phyloP scores from a whole-genome alignment of 2,888 invertebrate genomes.

The Ypsolopha sequella region DNA sequence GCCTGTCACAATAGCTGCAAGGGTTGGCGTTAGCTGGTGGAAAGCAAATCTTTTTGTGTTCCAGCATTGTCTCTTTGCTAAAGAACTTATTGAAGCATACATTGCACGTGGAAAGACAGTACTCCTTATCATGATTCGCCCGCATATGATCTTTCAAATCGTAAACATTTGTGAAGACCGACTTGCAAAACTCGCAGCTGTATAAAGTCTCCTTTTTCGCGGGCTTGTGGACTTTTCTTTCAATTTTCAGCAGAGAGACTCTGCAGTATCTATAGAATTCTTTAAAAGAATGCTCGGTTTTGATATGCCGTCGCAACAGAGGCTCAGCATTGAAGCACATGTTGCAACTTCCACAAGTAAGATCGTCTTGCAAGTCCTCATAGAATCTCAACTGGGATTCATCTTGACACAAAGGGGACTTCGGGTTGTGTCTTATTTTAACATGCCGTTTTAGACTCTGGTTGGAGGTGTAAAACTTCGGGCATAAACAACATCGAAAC shows the following conservation, averaged over 20 bases:
- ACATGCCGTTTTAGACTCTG: conserved; percentile 40
- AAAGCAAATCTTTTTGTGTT: conserved; percentile 37
- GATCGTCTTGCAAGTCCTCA: not conserved
- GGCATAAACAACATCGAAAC: conserved; percentile 39
- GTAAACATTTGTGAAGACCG: conserved; percentile 26
- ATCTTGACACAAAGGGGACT: conserved; percentile 9
- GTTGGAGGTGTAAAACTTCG: conserved; percentile 45
- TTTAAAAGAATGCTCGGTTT: conserved; percentile 38
- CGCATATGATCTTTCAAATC: conserved; percentile 46
- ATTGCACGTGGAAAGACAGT: conserved; percentile 37
- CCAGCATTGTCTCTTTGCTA: conserved; percentile 30
- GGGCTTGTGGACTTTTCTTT: not conserved
- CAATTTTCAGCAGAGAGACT: conserved; percentile 23
- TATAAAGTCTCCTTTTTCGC: conserved; percentile 14
- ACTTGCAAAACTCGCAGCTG: conserved; percentile 39
- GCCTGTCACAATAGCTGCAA: conserved; percentile 43
- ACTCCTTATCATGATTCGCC: conserved; percentile 33
- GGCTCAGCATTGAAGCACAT: conserved; percentile 28
- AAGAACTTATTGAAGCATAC: conserved; percentile 49
- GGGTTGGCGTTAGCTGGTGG: conserved; percentile 36
- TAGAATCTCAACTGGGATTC: conserved; percentile 16
- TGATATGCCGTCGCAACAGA: conserved; percentile 34
- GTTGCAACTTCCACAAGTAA: conserved; percentile 28
- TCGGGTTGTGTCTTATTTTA: conserved; percentile 17
- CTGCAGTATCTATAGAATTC: conserved; percentile 45